A percentile compares a stretch with the other conserved stretches of the same genome.
These are phyloP conservation scores for Bovichtus variegatus DNA, from an alignment of 2,797 vertebrate species.

Conservation along the genomic window DNA sequence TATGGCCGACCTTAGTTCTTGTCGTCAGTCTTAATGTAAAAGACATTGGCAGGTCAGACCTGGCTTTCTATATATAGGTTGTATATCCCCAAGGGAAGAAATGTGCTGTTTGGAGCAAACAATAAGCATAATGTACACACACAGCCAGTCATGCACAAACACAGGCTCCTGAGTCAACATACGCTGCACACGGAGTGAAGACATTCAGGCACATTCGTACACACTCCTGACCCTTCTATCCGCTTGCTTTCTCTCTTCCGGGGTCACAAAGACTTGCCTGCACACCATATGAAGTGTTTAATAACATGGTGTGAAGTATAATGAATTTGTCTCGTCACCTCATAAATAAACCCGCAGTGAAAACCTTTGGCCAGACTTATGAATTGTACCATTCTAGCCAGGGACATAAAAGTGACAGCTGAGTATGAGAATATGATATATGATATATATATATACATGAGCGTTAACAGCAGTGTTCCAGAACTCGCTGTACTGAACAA, in stretches of 20 bases:
- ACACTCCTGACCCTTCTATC: background rate
- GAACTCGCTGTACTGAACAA: slow-evolving; percentile 1
- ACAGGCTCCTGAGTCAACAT: background rate
- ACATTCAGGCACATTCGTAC: background rate
- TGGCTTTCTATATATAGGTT: slow-evolving; percentile 19
- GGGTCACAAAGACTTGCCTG: background rate
- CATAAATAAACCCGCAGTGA: slow-evolving; percentile 8
- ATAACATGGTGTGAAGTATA: background rate
- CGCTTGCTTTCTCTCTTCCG: no score
- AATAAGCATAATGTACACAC: slow-evolving; percentile 21
- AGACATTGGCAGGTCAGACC: slow-evolving; percentile 7
- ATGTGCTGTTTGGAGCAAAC: slow-evolving; percentile 18
- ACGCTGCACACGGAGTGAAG: background rate
- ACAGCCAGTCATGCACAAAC: background rate
- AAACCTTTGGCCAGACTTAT: background rate
- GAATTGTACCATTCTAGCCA: background rate
- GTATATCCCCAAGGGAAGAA: slow-evolving; percentile 8
- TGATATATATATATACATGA: background rate
- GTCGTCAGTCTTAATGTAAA: background rate
- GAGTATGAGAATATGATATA: slow-evolving; percentile 2
- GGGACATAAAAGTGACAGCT: slow-evolving; percentile 20
- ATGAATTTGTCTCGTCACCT: slow-evolving; percentile 4
- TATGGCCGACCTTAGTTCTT: background rate
- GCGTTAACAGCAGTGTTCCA: background rate
- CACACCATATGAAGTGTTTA: background rate